Percentiles rank a stretch among this genome's conserved stretches.
These are phyloP conservation scores for Anadara kagoshimensis DNA, from an alignment of 1,140 invertebrate species.

Conservation along the genomic window DNA sequence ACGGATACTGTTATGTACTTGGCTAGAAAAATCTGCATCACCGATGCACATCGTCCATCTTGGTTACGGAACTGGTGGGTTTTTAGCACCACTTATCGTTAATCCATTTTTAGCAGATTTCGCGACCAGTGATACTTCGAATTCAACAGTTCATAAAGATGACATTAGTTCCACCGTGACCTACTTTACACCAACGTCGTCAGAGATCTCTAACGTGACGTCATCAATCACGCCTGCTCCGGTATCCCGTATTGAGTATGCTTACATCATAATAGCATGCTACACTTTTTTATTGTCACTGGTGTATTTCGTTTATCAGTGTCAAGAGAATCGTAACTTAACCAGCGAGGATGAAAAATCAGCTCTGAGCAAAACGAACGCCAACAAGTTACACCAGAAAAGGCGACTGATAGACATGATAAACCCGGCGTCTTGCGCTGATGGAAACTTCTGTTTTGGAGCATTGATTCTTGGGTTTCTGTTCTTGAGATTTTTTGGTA, in stretches of 20 bases:
- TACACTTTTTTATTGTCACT: neutral
- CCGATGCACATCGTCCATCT: neutral
- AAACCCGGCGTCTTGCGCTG: neutral
- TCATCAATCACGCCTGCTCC: neutral
- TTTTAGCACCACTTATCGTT: neutral
- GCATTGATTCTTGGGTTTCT: neutral
- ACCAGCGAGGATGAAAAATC: neutral
- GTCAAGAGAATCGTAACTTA: neutral
- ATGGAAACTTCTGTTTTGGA: neutral
- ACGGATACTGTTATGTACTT: neutral
- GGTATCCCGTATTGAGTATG: neutral
- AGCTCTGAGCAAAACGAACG: neutral
- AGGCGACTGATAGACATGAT: neutral
- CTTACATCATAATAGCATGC: neutral
- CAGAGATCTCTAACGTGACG: neutral
- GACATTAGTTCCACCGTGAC: neutral
- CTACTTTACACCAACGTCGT: neutral
- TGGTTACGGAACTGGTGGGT: neutral
- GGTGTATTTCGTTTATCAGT: neutral
- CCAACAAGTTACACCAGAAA: neutral
- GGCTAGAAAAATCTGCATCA: neutral
- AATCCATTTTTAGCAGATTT: neutral
- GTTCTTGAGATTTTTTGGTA: conserved; percentile 9
- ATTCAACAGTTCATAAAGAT: neutral
- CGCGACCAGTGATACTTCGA: neutral